phyloP scores from a whole-genome alignment of 2,113 vertebrate genomes.

The Phalacrocorax carbo region DNA sequence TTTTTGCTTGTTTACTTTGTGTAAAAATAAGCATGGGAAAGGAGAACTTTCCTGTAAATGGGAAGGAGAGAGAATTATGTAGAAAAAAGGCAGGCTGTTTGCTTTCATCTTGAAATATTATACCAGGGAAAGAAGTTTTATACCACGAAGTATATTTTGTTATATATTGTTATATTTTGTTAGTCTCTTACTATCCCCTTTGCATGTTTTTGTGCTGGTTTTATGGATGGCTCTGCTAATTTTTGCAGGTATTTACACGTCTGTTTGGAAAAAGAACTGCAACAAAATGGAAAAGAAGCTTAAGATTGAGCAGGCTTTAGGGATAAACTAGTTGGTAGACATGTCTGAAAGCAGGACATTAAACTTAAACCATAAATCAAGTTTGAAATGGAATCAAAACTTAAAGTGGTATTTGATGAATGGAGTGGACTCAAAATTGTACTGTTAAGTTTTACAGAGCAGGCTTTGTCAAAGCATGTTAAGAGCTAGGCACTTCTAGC shows the following conservation, averaged over 20 bases:
- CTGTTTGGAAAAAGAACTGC: not conserved
- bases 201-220: not conserved
- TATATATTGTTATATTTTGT: not conserved
- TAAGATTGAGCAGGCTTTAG: not conserved
- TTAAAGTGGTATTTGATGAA: not conserved
- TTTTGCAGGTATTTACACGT: not conserved
- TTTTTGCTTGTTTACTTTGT: not conserved
- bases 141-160: not conserved
- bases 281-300: not conserved
- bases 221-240: not conserved
- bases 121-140: not conserved
- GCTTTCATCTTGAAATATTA: not conserved
- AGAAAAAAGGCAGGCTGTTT: not conserved
- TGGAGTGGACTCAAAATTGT: not conserved
- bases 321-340: not conserved
- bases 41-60: not conserved
- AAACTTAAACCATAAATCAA: not conserved
- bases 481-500: not conserved
- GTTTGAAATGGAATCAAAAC: not conserved
- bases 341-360: not conserved
- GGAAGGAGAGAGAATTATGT: not conserved
- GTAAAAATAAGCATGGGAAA: not conserved
- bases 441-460: not conserved
- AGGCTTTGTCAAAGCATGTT: not conserved
- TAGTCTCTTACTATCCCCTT: not conserved